phyloP scores from a whole-genome alignment of 2,888 invertebrate genomes.

The Leptinotarsa juncta region DNA sequence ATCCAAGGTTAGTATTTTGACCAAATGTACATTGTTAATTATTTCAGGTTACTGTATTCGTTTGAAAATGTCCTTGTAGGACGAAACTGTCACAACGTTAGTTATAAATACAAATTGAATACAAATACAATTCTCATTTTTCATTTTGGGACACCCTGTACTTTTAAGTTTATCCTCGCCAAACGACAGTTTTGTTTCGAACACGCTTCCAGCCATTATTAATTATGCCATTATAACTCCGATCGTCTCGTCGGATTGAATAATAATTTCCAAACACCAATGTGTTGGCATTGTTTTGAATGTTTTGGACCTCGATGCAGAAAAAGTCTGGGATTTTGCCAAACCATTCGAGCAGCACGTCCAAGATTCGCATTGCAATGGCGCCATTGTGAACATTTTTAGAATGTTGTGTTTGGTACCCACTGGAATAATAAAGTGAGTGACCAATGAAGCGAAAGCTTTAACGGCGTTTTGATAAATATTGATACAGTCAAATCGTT shows the following conservation, averaged over 20 bases:
- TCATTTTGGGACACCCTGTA: neutral
- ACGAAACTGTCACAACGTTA: too few relatives aligned
- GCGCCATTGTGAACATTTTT: constrained; percentile 19
- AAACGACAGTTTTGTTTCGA: neutral
- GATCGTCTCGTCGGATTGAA: constrained; percentile 1
- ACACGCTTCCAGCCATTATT: neutral
- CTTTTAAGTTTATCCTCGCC: neutral
- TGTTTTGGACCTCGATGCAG: constrained; percentile 15
- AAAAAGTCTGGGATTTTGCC: constrained; percentile 22
- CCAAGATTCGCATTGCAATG: constrained; percentile 24
- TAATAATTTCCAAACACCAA: constrained; percentile 9
- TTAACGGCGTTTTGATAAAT: neutral
- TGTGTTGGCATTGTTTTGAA: constrained; percentile 11
- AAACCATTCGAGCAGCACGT: constrained; percentile 27
- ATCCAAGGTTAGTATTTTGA: constrained; percentile 79
- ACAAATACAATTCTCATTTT: too few relatives aligned
- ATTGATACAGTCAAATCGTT: neutral
- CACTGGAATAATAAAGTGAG: neutral
- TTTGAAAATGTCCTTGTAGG: neutral
- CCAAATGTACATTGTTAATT: neutral
- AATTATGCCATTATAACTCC: constrained; percentile 7
- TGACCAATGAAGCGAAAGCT: constrained; percentile 11
- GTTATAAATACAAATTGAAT: too few relatives aligned
- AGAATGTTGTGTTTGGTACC: constrained; percentile 14
- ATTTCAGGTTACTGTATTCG: neutral